Evolutionary conservation across 92 coral and sea anemone species (phyloP), one percentile per base, ranked within the genome.

Genomic region (Zoanthus gigantus): DNA sequence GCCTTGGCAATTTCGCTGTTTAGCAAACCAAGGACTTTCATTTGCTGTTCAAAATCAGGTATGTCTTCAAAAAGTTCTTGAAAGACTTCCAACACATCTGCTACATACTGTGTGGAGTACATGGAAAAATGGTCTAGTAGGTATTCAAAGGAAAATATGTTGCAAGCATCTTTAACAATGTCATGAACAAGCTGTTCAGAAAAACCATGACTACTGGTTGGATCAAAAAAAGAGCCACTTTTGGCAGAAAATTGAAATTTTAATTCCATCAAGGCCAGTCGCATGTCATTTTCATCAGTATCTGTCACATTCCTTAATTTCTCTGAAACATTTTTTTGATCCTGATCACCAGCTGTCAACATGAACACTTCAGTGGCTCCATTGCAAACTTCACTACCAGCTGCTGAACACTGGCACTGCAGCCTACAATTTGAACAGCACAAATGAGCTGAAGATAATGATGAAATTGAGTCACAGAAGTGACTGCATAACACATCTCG

Each of bases 11-110:
- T 68, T 5, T 78, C 83, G 61, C 63, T 78, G 66, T 60, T 81
- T 72, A 81, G 7, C 46, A 63, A 42, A 57, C 61, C 54, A 50
- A 50, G 54, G 10, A 53, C 82, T 18, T 85, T 82, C 88, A 85
- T 85, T 85, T 85, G 46, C 15, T 30, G 46, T 7, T 87, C 78
- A 53, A 60, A 87, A 8, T 77, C 30, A 7, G 44, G 3, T 56
- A 87, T 77, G 58, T 87, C 85, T 13, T 67, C 85, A 67, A 87
- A 85, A 6, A 74, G 88, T 74, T 86, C 89, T 42, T 86, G 82
- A 16, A 86, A 60, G 5, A 86, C 68, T 45, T 86, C 89, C 7
- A 85, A n/a, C 14, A 87, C 78, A 37, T 87, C 90, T 58, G 76
- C 76, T 17, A 79, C 68, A 50, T 87, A 83, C 45, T 53, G 63